Conservation (phyloP, 2,888 invertebrate genomes). For the Parnassius apollo region DNA sequence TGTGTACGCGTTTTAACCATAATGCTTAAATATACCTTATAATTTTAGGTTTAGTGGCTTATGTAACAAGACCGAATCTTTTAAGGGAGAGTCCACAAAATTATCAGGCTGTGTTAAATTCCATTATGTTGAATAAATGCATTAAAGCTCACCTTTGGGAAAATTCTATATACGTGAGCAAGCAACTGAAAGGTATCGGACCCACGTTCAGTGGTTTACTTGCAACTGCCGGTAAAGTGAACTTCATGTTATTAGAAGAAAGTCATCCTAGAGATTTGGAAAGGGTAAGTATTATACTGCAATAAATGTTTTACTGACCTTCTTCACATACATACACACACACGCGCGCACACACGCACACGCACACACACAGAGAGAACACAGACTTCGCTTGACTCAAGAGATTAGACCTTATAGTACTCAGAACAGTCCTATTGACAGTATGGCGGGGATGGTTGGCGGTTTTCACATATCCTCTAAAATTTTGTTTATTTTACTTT, state of each 20-base stretch:
- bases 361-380: no score
- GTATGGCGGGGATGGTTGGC: no score
- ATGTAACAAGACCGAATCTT: conserved; percentile 66
- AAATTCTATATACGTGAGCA: conserved; percentile 84
- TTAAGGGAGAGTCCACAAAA: conserved; percentile 50
- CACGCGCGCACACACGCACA: no score
- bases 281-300: conserved; percentile 66
- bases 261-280: conserved; percentile 88
- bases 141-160: conserved; percentile 87
- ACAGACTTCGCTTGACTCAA: no score
- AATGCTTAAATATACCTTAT: neutral
- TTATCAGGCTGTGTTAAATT: conserved; percentile 80
- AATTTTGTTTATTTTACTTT: no score
- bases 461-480: no score
- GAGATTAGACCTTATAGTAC: neutral
- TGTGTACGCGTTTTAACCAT: neutral
- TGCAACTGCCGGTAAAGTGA: conserved; percentile 84
- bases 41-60: conserved; percentile 78
- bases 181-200: conserved; percentile 87
- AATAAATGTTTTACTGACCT: neutral
- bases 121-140: conserved; percentile 84
- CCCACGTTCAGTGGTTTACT: conserved; percentile 83
- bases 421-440: neutral
- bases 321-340: no score
- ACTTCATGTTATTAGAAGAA: conserved; percentile 82